Conservation (phyloP, 2,113 vertebrate genomes). For the Hiodon alosoides region DNA sequence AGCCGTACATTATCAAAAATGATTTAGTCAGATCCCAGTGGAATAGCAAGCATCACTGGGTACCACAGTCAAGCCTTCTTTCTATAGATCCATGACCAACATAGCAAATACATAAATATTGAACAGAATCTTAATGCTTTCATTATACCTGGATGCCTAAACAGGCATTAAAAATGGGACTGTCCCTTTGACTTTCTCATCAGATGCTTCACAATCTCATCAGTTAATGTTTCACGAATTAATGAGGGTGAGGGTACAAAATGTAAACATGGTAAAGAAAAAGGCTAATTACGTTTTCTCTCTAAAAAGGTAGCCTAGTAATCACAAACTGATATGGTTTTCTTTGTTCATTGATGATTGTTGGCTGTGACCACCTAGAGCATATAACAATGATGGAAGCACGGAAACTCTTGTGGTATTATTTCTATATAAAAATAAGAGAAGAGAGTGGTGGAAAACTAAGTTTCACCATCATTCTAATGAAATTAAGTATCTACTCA, state of each 20-base stretch:
- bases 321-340: background rate
- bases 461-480: too few species aligned
- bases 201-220: constrained; percentile 54
- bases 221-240: constrained; percentile 34
- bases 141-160: constrained; percentile 60
- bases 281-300: constrained; percentile 12
- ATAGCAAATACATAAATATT: constrained; percentile 69
- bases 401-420: too few species aligned
- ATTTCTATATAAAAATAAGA: too few species aligned
- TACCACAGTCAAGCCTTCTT: constrained; percentile 29
- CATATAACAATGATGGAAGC: background rate
- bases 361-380: background rate
- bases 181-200: constrained; percentile 55
- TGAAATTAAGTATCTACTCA: too few species aligned
- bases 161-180: constrained; percentile 42
- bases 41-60: constrained; percentile 17
- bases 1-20: constrained; percentile 51
- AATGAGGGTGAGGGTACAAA: background rate
- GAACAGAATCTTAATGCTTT: constrained; percentile 72
- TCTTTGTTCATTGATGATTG: background rate
- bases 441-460: too few species aligned
- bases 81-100: constrained; percentile 40
- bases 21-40: constrained; percentile 44
- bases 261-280: background rate
- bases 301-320: background rate